A percentile compares a stretch with the other conserved stretches of the same genome.
phyloP scores from a whole-genome alignment of 2,797 vertebrate genomes.

The Margarornis squamiger region DNA sequence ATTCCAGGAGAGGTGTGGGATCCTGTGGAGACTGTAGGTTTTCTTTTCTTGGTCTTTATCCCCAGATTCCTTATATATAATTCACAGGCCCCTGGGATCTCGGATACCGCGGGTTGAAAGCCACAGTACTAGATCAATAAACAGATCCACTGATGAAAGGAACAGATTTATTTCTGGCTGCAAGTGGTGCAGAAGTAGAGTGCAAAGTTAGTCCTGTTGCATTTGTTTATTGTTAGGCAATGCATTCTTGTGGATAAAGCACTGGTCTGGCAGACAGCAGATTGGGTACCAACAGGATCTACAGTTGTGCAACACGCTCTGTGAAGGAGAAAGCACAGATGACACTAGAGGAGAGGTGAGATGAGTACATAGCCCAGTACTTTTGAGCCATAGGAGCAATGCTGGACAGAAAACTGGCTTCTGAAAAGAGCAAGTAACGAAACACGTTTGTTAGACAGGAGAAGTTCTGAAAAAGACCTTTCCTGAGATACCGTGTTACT shows the following conservation, averaged over 20 bases:
- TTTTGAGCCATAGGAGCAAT: background rate
- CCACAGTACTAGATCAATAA: background rate
- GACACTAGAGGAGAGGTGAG: background rate
- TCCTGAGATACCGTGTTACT: background rate
- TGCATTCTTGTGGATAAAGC: background rate
- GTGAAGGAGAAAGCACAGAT: background rate
- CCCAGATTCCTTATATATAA: background rate
- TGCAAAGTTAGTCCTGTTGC: background rate
- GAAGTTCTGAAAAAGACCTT: background rate
- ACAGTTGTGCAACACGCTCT: background rate
- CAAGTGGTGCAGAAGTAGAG: background rate
- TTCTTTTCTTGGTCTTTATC: background rate
- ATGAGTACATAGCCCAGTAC: accelerated
- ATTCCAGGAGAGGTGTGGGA: background rate
- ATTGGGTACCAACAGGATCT: background rate
- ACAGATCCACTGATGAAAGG: background rate
- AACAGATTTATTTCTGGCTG: background rate
- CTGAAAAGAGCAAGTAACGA: background rate
- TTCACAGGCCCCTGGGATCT: background rate
- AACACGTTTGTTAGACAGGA: background rate
- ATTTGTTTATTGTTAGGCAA: background rate
- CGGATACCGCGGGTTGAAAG: background rate
- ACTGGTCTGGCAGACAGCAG: background rate
- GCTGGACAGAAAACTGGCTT: background rate
- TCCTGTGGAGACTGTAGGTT: background rate